Percentiles rank a stretch among this genome's conserved stretches.
phyloP scores from a whole-genome alignment of 2,797 vertebrate species.

The Pitangus sulphuratus region DNA sequence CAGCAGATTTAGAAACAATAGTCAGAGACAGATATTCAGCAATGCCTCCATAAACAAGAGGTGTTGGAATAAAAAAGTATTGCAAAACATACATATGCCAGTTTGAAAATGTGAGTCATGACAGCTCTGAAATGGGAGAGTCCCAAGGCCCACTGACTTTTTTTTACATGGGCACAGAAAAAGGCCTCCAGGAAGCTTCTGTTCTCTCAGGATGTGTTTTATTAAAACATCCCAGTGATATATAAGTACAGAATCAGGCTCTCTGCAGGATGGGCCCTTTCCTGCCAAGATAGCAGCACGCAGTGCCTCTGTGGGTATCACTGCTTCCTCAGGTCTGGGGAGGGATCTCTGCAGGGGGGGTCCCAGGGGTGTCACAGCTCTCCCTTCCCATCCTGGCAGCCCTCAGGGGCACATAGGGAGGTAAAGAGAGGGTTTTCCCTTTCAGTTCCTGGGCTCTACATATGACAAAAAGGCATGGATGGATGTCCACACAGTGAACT shows the following conservation, averaged over 20 bases:
- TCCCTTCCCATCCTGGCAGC: neutral
- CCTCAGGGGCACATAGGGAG: neutral
- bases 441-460: neutral
- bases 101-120: neutral
- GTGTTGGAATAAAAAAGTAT: neutral
- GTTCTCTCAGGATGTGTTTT: neutral
- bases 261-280: accelerated
- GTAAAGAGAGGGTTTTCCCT: neutral
- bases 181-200: neutral
- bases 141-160: neutral
- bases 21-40: neutral
- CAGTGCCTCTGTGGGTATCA: accelerated
- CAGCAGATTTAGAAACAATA: neutral
- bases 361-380: accelerated
- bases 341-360: neutral
- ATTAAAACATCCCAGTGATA: neutral
- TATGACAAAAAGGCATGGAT: neutral
- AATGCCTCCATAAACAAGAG: neutral
- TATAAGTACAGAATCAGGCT: no score
- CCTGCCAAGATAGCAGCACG: accelerated
- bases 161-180: neutral
- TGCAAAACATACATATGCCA: neutral
- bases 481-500: neutral
- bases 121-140: neutral
- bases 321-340: neutral